Evolutionary conservation across 2,113 vertebrate species (phyloP).

Genomic region (Coracopsis vasa): DNA sequence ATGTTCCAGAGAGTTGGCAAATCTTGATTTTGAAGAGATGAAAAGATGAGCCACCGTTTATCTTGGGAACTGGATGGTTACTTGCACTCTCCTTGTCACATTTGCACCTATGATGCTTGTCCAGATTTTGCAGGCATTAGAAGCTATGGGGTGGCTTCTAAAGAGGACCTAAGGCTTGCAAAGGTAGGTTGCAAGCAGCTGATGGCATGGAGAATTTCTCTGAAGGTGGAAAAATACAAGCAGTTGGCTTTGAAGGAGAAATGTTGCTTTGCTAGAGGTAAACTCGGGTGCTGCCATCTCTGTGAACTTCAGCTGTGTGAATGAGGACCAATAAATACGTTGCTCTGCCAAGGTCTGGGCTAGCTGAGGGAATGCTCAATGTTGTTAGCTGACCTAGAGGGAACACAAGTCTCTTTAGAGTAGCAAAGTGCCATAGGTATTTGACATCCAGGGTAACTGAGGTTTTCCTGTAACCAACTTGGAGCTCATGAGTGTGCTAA

Average conservation of each 20-base stretch:
- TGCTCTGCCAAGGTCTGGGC: conserved; percentile 23
- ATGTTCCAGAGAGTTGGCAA: neutral
- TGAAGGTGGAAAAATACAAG: conserved; percentile 44
- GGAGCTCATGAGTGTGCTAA: neutral
- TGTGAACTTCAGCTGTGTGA: conserved; percentile 29
- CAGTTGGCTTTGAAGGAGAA: neutral
- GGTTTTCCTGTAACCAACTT: conserved; percentile 12
- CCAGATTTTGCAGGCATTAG: neutral
- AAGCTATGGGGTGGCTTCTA: neutral
- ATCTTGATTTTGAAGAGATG: neutral
- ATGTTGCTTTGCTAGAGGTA: neutral
- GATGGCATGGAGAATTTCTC: neutral
- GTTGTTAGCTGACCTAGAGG: conserved; percentile 8
- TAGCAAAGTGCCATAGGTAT: neutral
- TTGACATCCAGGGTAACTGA: conserved; percentile 1
- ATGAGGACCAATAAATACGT: neutral
- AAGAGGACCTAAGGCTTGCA: neutral
- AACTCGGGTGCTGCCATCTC: neutral
- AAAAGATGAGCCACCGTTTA: neutral
- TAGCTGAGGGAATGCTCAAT: neutral
- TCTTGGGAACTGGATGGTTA: neutral
- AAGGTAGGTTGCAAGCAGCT: neutral
- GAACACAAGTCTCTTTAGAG: conserved; percentile 13
- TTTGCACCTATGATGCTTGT: neutral
- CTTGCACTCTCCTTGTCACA: neutral